These are phyloP conservation scores for Tichodroma muraria DNA, from an alignment of 2,113 vertebrate genomes.

Conservation along the genomic window DNA sequence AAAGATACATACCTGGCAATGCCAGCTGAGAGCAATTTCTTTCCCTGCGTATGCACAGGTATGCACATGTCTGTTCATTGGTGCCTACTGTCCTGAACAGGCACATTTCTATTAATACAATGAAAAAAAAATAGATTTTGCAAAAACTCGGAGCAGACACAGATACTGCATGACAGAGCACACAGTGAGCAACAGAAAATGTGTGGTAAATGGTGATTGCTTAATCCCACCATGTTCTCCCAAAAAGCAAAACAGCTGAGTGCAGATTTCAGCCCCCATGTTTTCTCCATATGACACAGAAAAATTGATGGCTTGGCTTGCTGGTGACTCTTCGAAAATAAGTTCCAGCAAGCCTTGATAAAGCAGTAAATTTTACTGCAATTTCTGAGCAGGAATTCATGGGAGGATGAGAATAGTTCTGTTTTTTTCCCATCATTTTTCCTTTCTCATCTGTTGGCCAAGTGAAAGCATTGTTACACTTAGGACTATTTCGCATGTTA, in stretches of 20 bases:
- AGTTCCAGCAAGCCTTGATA: constrained; percentile 20
- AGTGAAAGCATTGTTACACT: background rate
- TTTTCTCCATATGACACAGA: background rate
- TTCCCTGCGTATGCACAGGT: background rate
- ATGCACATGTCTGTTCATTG: background rate
- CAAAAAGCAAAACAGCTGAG: constrained; percentile 14
- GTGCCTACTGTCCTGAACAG: background rate
- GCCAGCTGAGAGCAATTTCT: background rate
- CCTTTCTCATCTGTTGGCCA: background rate
- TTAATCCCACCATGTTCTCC: background rate
- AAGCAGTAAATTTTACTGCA: constrained; percentile 25
- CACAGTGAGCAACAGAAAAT: background rate
- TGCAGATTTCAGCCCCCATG: background rate
- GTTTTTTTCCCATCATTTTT: background rate
- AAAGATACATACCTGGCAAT: constrained; percentile 9
- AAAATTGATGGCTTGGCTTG: constrained; percentile 25
- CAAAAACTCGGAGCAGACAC: background rate
- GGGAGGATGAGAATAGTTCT: background rate
- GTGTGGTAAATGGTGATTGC: background rate
- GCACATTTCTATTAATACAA: background rate
- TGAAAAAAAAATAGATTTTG: background rate
- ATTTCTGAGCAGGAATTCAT: constrained; percentile 32
- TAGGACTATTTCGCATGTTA: background rate
- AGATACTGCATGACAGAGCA: background rate
- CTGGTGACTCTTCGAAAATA: constrained; percentile 28